Percentiles rank a stretch among this genome's conserved stretches.
These are phyloP conservation scores for Patiria miniata DNA, from an alignment of 35 echinoderm and acorn worm species.

Conservation along the genomic window DNA sequence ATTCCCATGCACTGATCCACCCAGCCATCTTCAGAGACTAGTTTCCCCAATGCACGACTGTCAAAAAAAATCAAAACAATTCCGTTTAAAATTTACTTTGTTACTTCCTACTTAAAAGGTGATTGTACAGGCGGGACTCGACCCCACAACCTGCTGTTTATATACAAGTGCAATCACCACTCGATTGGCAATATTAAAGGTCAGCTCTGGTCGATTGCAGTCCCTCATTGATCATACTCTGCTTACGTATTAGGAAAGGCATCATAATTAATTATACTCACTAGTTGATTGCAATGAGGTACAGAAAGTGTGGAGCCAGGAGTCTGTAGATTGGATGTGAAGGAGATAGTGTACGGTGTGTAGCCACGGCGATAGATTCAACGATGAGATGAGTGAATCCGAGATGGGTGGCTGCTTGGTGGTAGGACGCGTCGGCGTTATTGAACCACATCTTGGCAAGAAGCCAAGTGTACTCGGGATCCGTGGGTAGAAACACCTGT, in stretches of 20 bases:
- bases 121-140: too few species aligned
- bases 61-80: not conserved
- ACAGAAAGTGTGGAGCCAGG: constrained; percentile 70
- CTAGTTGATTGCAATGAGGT: constrained; percentile 70
- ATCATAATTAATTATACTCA: too few species aligned
- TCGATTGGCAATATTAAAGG: too few species aligned
- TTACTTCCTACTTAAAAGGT: too few species aligned
- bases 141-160: too few species aligned
- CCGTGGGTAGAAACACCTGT: constrained; percentile 64
- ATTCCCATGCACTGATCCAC: constrained; percentile 44
- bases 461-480: constrained; percentile 68
- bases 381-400: constrained; percentile 71
- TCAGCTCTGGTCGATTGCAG: too few species aligned
- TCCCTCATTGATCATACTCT: too few species aligned
- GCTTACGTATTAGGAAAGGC: too few species aligned
- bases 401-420: constrained; percentile 69
- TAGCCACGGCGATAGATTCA: constrained; percentile 53
- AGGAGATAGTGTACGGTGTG: constrained; percentile 35
- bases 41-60: constrained; percentile 25
- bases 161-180: too few species aligned
- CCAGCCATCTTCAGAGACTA: constrained; percentile 50
- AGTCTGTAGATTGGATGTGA: constrained; percentile 74
- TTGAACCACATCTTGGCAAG: constrained; percentile 72
- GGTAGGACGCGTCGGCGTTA: constrained; percentile 69
- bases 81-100: too few species aligned